phyloP scores from a whole-genome alignment of 2,888 invertebrate species.

The Liodrosophila aerea region DNA sequence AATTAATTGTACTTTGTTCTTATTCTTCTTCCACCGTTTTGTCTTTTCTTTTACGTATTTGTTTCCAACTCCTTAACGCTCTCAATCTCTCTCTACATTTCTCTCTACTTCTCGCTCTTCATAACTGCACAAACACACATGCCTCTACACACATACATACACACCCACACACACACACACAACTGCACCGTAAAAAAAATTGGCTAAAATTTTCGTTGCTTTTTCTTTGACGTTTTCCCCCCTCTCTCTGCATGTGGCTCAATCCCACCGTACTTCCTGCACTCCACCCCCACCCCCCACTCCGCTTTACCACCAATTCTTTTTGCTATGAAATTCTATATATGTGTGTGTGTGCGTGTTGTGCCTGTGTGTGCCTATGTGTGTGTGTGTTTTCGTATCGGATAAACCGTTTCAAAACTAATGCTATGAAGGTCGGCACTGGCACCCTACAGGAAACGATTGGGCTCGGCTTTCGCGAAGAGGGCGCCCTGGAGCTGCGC shows the following conservation, averaged over 20 bases:
- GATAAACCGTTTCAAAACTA: slow-evolving; percentile 70
- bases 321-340: slow-evolving; percentile 38
- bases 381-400: slow-evolving; percentile 53
- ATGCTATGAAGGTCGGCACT: slow-evolving; percentile 83
- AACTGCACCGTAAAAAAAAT: slow-evolving; percentile 56
- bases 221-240: slow-evolving; percentile 14
- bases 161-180: slow-evolving; percentile 29
- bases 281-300: slow-evolving; percentile 2
- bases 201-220: slow-evolving; percentile 67
- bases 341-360: slow-evolving; percentile 35
- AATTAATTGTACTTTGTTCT: slow-evolving; percentile 61
- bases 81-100: slow-evolving; percentile 10
- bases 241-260: not conserved
- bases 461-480: slow-evolving; percentile 86
- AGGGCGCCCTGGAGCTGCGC: slow-evolving; percentile 92
- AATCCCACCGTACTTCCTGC: not conserved
- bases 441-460: slow-evolving; percentile 84
- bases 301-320: slow-evolving; percentile 26
- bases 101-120: slow-evolving; percentile 10
- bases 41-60: slow-evolving; percentile 13
- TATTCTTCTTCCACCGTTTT: slow-evolving; percentile 27
- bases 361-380: slow-evolving; percentile 19
- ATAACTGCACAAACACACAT: slow-evolving; percentile 20
- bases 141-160: slow-evolving; percentile 16
- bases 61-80: slow-evolving; percentile 19